Conservation (phyloP, 2,797 vertebrate genomes). For the Crocodylus rhombifer region DNA sequence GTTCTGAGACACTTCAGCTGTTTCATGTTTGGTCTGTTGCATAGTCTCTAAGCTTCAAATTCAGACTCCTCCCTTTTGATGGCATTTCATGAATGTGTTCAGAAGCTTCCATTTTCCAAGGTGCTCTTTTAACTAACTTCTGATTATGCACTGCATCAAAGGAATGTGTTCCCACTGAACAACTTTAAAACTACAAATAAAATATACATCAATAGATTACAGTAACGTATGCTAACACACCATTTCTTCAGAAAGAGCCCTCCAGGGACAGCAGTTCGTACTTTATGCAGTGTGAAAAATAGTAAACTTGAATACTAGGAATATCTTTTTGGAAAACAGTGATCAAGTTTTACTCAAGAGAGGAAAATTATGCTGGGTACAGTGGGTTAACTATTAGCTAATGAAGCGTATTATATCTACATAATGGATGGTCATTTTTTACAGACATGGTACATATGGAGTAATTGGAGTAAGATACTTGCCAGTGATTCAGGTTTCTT, state of each 20-base stretch:
- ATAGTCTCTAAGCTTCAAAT: slow-evolving; percentile 41
- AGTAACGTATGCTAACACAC: slow-evolving; percentile 49
- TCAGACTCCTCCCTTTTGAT: slow-evolving; percentile 43
- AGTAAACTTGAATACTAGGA: not conserved
- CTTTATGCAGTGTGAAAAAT: slow-evolving; percentile 22
- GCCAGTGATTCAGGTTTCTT: not conserved
- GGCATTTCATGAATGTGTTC: slow-evolving; percentile 60
- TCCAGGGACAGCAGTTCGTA: slow-evolving; percentile 5
- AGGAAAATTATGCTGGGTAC: not conserved
- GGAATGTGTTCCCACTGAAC: slow-evolving; percentile 43
- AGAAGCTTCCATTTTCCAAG: slow-evolving; percentile 57
- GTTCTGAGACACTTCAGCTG: slow-evolving; percentile 4
- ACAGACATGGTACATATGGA: not conserved
- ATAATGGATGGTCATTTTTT: not conserved
- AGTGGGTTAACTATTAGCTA: not conserved
- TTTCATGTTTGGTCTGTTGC: slow-evolving; percentile 51
- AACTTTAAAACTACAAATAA: slow-evolving; percentile 72
- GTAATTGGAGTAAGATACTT: not conserved
- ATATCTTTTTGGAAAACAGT: not conserved
- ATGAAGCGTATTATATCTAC: not conserved
- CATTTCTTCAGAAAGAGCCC: slow-evolving; percentile 48
- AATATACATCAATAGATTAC: slow-evolving; percentile 66
- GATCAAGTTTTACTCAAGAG: slow-evolving; percentile 21
- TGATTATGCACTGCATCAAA: slow-evolving; percentile 60
- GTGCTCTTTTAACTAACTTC: slow-evolving; percentile 38